Base-by-base conservation (phyloP, 2,797 vertebrate species). In the Masticophis lateralis region DNA sequence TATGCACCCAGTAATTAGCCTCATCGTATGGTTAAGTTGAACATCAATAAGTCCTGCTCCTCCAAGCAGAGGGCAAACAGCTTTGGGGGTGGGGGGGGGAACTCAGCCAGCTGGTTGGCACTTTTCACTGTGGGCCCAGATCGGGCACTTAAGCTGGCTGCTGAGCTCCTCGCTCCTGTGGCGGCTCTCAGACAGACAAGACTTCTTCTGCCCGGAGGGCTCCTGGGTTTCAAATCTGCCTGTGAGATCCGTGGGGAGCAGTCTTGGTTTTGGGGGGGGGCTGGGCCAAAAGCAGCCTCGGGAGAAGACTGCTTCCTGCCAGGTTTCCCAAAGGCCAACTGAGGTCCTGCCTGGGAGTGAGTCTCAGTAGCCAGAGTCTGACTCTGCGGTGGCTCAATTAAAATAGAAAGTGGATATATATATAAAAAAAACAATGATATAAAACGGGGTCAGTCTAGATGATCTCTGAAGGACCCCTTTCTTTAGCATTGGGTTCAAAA, bases 231-330 rank as follows among this genome's bases (percentile, higher is more conserved):
- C 99, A 93, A 99, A 99, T 11, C 96, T 98, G 32, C 98, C 97
- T 0, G 99, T 99, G 94, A 99, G 98, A 95, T 99, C 98, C 94
- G 98, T 95, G 20, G 98, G 99, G 66, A 99, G 97, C 0, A 99
- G 99, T 83, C 99, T 97, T 28, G 99, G 98, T 43, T 95, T 98
- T 1, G 94, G 92, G 86, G 95, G 86, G 95, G 74, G 97, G 98
- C 98, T 0, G 97, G 92, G 11, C 95, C 95, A 1, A 94, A 43
- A 9, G 56, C 8, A 86, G 97, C 95, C 3, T 86, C 92, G 0
- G 96, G 32, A 1, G 0, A 94, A 53, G 0, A 96, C 97, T 32
- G 95, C 96, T 66, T 97, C 96, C 83, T 96, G 95, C n/a, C 95
- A 18, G 0, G 96, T 93, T 0, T 97, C 98, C 0, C 97, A 74